Evolutionary conservation across 1,140 invertebrate species (phyloP), one percentile per base, ranked within the genome.

Genomic region (Copidosoma floridanum): DNA sequence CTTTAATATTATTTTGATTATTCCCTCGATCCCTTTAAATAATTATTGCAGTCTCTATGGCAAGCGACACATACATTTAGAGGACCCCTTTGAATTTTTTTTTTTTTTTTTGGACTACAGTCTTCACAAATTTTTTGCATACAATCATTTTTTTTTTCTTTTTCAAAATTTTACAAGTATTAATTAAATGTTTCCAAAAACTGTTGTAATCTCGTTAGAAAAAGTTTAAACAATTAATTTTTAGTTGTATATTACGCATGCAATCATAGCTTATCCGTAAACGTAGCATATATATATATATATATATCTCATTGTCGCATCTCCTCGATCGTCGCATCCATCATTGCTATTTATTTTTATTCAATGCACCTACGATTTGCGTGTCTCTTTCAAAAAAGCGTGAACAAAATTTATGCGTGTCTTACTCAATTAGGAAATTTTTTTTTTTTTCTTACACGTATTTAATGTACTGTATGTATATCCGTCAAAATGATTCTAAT

Each of bases 401-500:
- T 16, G 20, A 41, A 41, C 47, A 48, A 48, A 37, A n/a, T n/a
- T n/a, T n/a, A n/a, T 40, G 44, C 35, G 21, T 50, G 29, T 26
- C 38, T 57, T 35, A 38, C 48, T 18, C 32, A 32, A 26, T 57
- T 57, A 57, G 20, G 32, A 47, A 35, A 35, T 24, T 27, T 32
- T 7, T 48, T 24, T 12, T 29, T 18, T 32, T n/a, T 48, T 18
- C 50, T 41, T 38, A 20, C 16, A 12, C 2, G 21, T 16, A 12
- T 43, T 8, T 14, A 26, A 44, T 44, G n/a, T 14, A 46, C n/a
- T n/a, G n/a, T 46, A 46, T 24, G 10, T n/a, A 46, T 37, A 21
- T 64, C 67, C 64, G 62, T 18, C 21, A 21, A 59, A 23, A 61
- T 32, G 32, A 48, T 16, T 54, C 71, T 72, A 76, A 64, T 72